Evolutionary conservation across 1,140 invertebrate species (phyloP), one percentile per base, ranked within the genome.

Genomic region (Bicyclus anynana): DNA sequence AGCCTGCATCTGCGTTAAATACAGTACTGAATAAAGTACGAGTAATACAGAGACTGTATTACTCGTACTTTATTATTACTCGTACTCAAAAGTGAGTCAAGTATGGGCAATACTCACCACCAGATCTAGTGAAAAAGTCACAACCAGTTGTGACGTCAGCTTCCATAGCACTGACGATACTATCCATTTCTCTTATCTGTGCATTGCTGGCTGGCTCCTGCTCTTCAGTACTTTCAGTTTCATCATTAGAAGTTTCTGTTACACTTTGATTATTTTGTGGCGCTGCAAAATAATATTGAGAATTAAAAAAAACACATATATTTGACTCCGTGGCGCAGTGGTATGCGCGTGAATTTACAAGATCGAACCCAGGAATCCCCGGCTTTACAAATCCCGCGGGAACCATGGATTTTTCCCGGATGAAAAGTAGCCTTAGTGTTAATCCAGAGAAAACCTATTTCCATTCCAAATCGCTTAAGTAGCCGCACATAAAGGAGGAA

Each of bases 131-230:
- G 57, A 74, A 74, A 29, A 75, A 64, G 10, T 72, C 71, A 27
- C 69, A 76, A n/a, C 62, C 72, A 3, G 63, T 62, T 0, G 73
- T 72, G n/a, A 74, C 74, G 47, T 89, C 89, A 10, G 82, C 84
- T 59, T 91, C 90, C 91, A 91, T 91, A 1, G 89, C 87, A 68
- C 89, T 89, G 17, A 92, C 89, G 55, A 92, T 91, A 57, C 80
- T 89, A 52, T 84, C 84, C 84, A 90, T 90, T 59, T 90, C 86
- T 5, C 78, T 53, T 18, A 89, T 87, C 65, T 88, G 87, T 1
- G 74, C 81, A 50, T 77, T 84, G 49, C 80, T 81, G 0, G 77
- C 73, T 5, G 80, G 77, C 61, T 89, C 88, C 2, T 64, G 47
- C 9, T 87, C 82, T 16, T 79, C 75, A 12, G 57, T 61, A 1